These are phyloP conservation scores for Xanthostigma xanthostigma DNA, from an alignment of 2,888 invertebrate genomes.

Conservation along the genomic window DNA sequence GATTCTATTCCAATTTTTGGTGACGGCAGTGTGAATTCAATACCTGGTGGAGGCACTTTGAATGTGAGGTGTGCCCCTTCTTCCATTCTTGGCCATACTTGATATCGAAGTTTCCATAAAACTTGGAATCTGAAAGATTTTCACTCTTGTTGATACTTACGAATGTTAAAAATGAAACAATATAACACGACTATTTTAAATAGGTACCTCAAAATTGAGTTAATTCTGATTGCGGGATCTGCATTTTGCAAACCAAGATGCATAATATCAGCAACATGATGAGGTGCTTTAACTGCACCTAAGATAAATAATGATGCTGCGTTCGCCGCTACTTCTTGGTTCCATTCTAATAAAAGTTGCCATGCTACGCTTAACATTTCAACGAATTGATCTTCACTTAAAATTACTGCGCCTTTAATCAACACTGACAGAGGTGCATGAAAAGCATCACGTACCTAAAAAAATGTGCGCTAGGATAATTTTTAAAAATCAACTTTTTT, in stretches of 20 bases:
- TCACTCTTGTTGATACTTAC: too few species aligned
- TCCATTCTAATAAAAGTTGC: slow-evolving; percentile 88
- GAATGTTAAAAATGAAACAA: too few species aligned
- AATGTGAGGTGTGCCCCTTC: slow-evolving; percentile 90
- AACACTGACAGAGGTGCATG: slow-evolving; percentile 78
- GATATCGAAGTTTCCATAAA: slow-evolving; percentile 91
- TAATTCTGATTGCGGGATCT: slow-evolving; percentile 68
- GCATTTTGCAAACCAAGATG: slow-evolving; percentile 72
- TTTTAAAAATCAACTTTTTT: too few species aligned
- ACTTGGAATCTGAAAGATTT: slow-evolving; percentile 58
- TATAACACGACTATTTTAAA: not conserved
- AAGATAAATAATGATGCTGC: slow-evolving; percentile 85
- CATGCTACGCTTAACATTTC: slow-evolving; percentile 87
- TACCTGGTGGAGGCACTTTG: slow-evolving; percentile 97
- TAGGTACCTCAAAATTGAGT: slow-evolving; percentile 55
- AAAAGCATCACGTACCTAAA: slow-evolving; percentile 71
- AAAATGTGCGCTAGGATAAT: too few species aligned
- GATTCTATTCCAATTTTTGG: slow-evolving; percentile 97
- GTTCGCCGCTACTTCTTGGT: slow-evolving; percentile 69
- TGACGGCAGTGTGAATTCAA: slow-evolving; percentile 96
- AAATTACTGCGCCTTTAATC: slow-evolving; percentile 78
- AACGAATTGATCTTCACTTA: slow-evolving; percentile 73
- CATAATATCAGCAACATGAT: slow-evolving; percentile 80
- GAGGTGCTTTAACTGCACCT: slow-evolving; percentile 82
- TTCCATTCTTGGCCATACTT: slow-evolving; percentile 99